Evolutionary conservation across 2,888 invertebrate genomes (phyloP), one percentile per base, ranked within the genome.

Genomic region (Abrostola triplasia): DNA sequence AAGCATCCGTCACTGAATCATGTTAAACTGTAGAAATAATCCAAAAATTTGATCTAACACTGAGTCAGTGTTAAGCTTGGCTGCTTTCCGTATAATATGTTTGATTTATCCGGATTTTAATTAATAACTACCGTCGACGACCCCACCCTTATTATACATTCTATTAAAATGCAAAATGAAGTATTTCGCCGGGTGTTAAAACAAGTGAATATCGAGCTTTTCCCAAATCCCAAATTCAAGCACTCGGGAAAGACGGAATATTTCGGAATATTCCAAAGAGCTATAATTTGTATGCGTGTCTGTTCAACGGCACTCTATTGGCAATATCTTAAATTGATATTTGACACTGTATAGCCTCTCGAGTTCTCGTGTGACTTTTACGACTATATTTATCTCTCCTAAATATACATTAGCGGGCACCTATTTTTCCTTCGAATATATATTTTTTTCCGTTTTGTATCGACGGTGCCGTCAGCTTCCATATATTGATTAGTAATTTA

Each of bases 301-400:
- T 66, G 70, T 61, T 64, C 58, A 58, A 67, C 63, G 61, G 72
- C 70, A 73, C 74, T 78, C 79, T 70, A 77, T 79, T 74, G 74
- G 80, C 87, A 87, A 90, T 91, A 89, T 89, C 84, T 84, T 81
- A 89, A 88, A 88, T 88, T 87, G 86, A 90, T 90, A 89, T 89
- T 89, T 88, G 90, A 88, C 88, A 86, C 83, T 81, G 84, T 82
- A 86, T 83, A 76, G 59, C 71, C 60, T 69, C 68, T 73, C 74
- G 77, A 68, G 70, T 77, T 83, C 81, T 75, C 78, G 68, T 80
- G 79, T 79, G 88, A 90, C 88, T 80, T 90, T 90, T 89, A 90
- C 81, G 81, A 79, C 80, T 65, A 70, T 79, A 79, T 86, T 85
- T 84, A 84, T 84, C 70, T 76, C 80, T 79, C 77, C 79, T 81